Evolutionary conservation across 37 sponge, comb jelly and placozoan species (phyloP), one percentile per base, ranked within the genome.

Genomic region (Sycon ciliatum): DNA sequence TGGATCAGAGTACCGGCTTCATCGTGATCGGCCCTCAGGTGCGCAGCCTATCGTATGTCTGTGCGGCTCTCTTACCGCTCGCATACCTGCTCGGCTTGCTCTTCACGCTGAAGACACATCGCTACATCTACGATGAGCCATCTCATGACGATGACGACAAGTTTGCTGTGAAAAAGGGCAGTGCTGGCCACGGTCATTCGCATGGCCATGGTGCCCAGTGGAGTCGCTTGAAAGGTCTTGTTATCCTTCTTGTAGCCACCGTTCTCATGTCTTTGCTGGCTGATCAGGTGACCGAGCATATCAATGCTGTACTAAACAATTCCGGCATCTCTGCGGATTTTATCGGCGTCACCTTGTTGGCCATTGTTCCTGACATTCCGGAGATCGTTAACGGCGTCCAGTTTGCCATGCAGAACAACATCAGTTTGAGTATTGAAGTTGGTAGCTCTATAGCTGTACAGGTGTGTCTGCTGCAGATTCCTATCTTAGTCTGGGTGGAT

Each of bases 391-490:
- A 56, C 4, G 75, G 75, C 6, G 64, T 73, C 3, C 75, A 73
- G 29, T 73, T 73, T 64, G 75, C 75, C 16, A 5, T 73, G 67
- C 75, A 73, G 7, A 58, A 58, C 67, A 73, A 62, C 20, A 73
- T 73, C 26, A 30, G 7, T 30, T 60, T 34, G 37, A 73, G 75
- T 64, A 73, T 73, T 68, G 75, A 73, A 53, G 75, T 73, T 11
- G 75, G 75, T 11, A 73, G 63, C 27, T 58, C 62, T 27, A 73
- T 73, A 9, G 75, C 75, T 26, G 75, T 73, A 31, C 75, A 73
- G 49, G 63, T 73, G 18, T 73, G 75, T 26, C 35, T 73, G 75
- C 62, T 73, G 28, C 75, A 73, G 30, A 73, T 73, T 26, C 75
- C 75, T 32, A 63, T 73, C 20, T 26, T 73, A 6, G n/a, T 73